These are phyloP conservation scores for Watsonalla cultraria DNA, from an alignment of 2,888 invertebrate genomes.

Conservation along the genomic window DNA sequence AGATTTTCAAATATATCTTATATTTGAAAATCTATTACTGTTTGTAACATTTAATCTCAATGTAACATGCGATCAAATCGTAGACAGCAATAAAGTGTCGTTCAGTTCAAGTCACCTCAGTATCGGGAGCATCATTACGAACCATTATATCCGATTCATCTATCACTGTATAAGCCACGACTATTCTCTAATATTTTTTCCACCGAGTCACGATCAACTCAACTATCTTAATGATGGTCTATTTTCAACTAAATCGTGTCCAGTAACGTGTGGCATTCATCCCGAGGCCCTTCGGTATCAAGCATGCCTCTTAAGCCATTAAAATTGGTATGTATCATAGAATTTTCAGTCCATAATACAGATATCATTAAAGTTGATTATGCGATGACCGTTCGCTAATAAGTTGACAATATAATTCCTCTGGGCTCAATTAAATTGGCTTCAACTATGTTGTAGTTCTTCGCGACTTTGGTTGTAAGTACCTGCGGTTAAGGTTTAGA, in stretches of 20 bases:
- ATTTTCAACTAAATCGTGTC: conserved; percentile 52
- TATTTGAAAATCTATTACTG: no score
- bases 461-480: not conserved
- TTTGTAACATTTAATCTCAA: conserved; percentile 19
- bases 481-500: not conserved
- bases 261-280: conserved; percentile 22
- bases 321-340: conserved; percentile 21
- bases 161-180: conserved; percentile 20
- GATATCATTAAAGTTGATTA: conserved; percentile 11
- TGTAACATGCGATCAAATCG: conserved; percentile 27
- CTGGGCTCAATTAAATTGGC: conserved; percentile 15
- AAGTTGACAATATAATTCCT: conserved; percentile 30
- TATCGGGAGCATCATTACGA: conserved; percentile 30
- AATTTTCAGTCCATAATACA: conserved; percentile 11
- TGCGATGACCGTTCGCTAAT: conserved; percentile 10
- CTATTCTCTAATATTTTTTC: conserved; percentile 30
- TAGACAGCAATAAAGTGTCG: conserved; percentile 14
- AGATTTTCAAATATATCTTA: no score
- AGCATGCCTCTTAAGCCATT: conserved; percentile 17
- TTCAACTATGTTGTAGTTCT: conserved; percentile 5
- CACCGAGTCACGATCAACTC: conserved; percentile 42
- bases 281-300: conserved; percentile 25
- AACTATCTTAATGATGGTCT: conserved; percentile 54
- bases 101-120: conserved; percentile 4
- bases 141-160: conserved; percentile 46